Evolutionary conservation across 1,140 invertebrate genomes (phyloP).

Genomic region (Eurytemora carolleeae): DNA sequence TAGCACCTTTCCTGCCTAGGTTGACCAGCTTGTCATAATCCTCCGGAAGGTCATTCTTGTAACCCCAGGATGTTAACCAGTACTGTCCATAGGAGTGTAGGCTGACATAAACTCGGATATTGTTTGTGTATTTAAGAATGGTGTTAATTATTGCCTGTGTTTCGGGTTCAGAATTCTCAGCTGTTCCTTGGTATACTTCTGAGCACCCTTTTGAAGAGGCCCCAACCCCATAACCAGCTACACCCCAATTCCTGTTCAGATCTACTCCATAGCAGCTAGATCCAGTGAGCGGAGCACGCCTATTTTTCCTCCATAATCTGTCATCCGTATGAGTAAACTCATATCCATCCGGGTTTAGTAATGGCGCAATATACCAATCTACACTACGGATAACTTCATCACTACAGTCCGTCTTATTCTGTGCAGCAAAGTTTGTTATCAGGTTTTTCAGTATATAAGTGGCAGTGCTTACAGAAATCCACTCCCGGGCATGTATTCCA

Average conservation of each 20-base stretch:
- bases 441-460: too few relatives aligned
- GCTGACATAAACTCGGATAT: constrained; percentile 49
- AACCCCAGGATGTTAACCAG: too few relatives aligned
- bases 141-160: constrained; percentile 21
- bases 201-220: constrained; percentile 24
- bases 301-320: constrained; percentile 8
- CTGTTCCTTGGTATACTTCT: constrained; percentile 28
- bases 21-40: too few relatives aligned
- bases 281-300: constrained; percentile 16
- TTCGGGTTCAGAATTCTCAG: constrained; percentile 25
- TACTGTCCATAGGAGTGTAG: constrained; percentile 78
- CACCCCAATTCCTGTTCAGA: constrained; percentile 22
- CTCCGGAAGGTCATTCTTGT: too few relatives aligned
- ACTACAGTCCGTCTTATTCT: too few relatives aligned
- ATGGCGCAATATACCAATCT: constrained; percentile 40
- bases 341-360: constrained; percentile 50
- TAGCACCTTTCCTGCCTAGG: too few relatives aligned
- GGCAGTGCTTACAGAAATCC: too few relatives aligned
- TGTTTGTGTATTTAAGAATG: constrained; percentile 16
- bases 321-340: constrained; percentile 32
- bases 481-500: too few relatives aligned
- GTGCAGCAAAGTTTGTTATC: too few relatives aligned
- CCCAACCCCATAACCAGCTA: constrained; percentile 34
- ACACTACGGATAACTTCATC: too few relatives aligned
- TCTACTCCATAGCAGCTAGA: constrained; percentile 21